Conservation (phyloP, 2,113 vertebrate genomes). For the Anhinga anhinga region DNA sequence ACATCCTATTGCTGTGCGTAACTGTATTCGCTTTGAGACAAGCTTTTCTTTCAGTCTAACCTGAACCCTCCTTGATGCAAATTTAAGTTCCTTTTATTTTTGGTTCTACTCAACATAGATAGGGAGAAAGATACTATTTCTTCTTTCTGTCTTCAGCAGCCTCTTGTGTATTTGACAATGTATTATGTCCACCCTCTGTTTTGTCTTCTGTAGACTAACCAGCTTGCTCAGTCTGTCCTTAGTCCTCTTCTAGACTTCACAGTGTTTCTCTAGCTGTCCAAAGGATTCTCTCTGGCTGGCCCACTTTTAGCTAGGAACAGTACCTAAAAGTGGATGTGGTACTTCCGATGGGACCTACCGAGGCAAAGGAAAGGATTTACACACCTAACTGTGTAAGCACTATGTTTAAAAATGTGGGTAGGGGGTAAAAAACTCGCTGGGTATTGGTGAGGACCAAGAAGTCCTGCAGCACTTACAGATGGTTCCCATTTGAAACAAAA, state of each 20-base stretch:
- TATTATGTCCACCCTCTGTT: not conserved
- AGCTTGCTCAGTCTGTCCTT: not conserved
- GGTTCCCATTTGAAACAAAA: not conserved
- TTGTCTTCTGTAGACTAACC: not conserved
- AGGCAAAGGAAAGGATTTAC: not conserved
- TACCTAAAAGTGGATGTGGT: not conserved
- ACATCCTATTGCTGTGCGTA: not conserved
- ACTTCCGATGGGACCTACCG: not conserved
- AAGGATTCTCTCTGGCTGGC: not conserved
- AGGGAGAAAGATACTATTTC: not conserved
- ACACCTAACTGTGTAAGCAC: not conserved
- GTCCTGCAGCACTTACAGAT: not conserved
- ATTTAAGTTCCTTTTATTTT: not conserved
- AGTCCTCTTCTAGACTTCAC: not conserved
- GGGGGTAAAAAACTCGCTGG: not conserved
- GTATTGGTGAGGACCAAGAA: not conserved
- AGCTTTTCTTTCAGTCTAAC: not conserved
- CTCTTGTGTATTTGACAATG: not conserved
- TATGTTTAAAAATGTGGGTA: not conserved
- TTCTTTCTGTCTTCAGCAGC: not conserved
- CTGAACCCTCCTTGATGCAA: not conserved
- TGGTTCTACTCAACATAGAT: not conserved
- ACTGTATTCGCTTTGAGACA: not conserved
- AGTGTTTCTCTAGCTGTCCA: not conserved
- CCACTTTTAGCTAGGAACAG: not conserved